Evolutionary conservation across 2,113 vertebrate species (phyloP), one percentile per base, ranked within the genome.

Genomic region (Microcebus jonahi): DNA sequence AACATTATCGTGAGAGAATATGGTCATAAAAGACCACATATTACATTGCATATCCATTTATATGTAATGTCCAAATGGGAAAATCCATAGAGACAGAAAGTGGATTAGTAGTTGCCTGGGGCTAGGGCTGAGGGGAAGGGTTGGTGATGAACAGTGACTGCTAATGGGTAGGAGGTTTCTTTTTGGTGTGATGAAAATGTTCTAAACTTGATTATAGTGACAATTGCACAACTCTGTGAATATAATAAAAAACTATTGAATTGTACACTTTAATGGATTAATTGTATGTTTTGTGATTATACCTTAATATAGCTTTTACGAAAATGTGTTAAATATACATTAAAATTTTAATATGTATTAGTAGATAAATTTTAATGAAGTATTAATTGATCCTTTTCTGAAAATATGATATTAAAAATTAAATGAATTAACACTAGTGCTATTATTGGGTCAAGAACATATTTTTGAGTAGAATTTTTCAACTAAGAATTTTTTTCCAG

Each of bases 201-300:
- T 86, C 82, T 87, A 59, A 82, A 90, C 87, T 67, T 42, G 68
- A 77, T 71, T 57, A 65, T 39, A 39, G 65, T 71, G 57, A 76
- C 50, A 57, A 55, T 27, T 94, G n/a, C 34, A 77, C 12, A 94
- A 42, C 7, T 81, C 73, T 94, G 53, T 88, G 36, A 90, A 82
- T 92, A 59, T 81, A 59, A 23, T 91, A 93, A 80, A 96, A 96
- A 91, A 67, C 6, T 34, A 34, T 11, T 88, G 29, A 92, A 39
- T 57, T 80, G 27, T 93, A 68, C 10, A 81, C 31, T 89, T 76
- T 77, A 93, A 95, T 83, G 53, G 67, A 8, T 61, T 91, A 34
- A 80, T 81, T 75, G 23, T 79, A 86, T 71, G 34, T 84, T 93
- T 86, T 48, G 45, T 93, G 29, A 80, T 55, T 95, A 73, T 88